Evolutionary conservation across 2,888 invertebrate genomes (phyloP).

Genomic region (Aphidoletes aphidimyza): DNA sequence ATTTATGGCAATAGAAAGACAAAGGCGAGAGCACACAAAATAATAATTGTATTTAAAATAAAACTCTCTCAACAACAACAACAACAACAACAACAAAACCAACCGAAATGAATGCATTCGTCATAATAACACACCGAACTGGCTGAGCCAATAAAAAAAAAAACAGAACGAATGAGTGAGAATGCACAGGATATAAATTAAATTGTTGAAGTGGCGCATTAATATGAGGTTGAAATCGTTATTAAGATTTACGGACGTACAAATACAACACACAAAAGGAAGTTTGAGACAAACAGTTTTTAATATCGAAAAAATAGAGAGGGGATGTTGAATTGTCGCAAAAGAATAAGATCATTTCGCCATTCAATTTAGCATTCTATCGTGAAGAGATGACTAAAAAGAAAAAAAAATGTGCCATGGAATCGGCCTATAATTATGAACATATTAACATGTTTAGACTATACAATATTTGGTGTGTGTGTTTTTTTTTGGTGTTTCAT

Average conservation of each 20-base stretch:
- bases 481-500: neutral
- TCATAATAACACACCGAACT: neutral
- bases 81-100: no score
- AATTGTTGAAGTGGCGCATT: slow-evolving; percentile 27
- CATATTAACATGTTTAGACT: neutral
- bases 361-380: neutral
- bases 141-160: neutral
- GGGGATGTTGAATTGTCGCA: no score
- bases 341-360: neutral
- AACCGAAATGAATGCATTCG: slow-evolving; percentile 9
- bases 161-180: neutral
- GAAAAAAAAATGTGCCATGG: no score
- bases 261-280: slow-evolving; percentile 8
- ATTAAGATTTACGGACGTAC: neutral
- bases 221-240: slow-evolving; percentile 24
- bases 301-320: neutral
- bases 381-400: slow-evolving; percentile 11
- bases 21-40: neutral
- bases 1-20: slow-evolving; percentile 16
- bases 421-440: slow-evolving; percentile 38
- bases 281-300: neutral
- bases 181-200: slow-evolving; percentile 38
- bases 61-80: neutral
- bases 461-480: neutral
- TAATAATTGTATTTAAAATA: neutral